Conservation (phyloP, 2,797 vertebrate genomes). For the Falco cherrug region DNA sequence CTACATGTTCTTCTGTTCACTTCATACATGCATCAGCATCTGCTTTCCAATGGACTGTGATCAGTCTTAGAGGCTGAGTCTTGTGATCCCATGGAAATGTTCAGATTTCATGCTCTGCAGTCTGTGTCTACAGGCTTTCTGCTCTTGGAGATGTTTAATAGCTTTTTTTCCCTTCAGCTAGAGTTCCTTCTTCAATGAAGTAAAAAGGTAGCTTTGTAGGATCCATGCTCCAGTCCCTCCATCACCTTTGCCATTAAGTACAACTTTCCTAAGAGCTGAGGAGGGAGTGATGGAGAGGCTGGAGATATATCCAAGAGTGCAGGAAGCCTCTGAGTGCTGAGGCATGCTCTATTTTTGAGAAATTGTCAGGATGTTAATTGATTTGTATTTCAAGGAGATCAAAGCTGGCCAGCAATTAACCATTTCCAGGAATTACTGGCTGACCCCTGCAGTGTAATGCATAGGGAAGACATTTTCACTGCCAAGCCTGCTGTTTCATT, state of each 20-base stretch:
- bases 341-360: not conserved
- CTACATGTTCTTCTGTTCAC: not conserved
- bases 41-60: rapidly evolving
- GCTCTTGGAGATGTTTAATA: not conserved
- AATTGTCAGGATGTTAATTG: slow-evolving; percentile 7
- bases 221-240: not conserved
- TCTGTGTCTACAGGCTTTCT: not conserved
- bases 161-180: not conserved
- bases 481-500: not conserved
- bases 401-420: slow-evolving; percentile 42
- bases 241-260: not conserved
- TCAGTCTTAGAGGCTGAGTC: not conserved
- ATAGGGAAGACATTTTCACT: not conserved
- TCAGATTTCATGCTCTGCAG: not conserved
- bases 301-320: not conserved
- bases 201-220: not conserved
- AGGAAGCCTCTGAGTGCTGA: slow-evolving; percentile 23
- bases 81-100: not conserved
- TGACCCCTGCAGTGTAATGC: not conserved
- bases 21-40: not conserved
- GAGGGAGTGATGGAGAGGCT: not conserved
- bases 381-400: slow-evolving; percentile 41
- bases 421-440: slow-evolving; percentile 33
- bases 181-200: not conserved
- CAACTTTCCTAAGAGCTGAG: not conserved